Evolutionary conservation across 1,140 invertebrate species (phyloP), one percentile per base, ranked within the genome.

Genomic region (Drosophila sturtevanti): DNA sequence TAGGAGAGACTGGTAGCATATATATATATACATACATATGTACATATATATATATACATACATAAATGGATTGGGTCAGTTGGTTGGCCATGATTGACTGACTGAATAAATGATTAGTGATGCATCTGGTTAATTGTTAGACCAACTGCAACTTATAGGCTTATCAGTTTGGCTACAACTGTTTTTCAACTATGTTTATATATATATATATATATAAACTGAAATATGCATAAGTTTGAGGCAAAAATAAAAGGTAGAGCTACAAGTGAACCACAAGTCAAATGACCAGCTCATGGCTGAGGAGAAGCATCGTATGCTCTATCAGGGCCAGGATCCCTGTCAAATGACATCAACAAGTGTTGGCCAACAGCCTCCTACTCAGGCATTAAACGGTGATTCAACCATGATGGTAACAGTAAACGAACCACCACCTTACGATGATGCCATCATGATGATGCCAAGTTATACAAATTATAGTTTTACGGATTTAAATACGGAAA

Each of bases 251-350:
- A 72, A 72, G 37, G 37, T 34, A 7, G 18, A n/a, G 27, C 54
- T 24, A 44, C 48, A 63, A 27, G 0, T n/a, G 7, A 16, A 2
- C 16, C 7, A 14, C 1, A 6, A 59, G 44, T 12, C 34, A 81
- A 80, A 81, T 37, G 61, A 37, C 37, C 22, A 64, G 48, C 54
- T 6, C 31, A 82, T 82, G 79, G 67, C 66, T 34, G 79, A 75
- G 9, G 63, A 78, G 22, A 82, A 82, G 38, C 79, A 82, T 21
- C 75, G 75, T 11, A 82, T 82, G 79, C 67, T 82, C n/a, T 82
- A 59, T 31, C 75, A 82, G 54, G 75, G 75, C 27, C 75, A 71
- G 37, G 64, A 82, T 63, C 75, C 79, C 52, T 44, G 59, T 4
- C 66, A 63, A 44, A 31, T 7, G 7, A 3, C 3, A 14, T 16